A percentile compares a stretch with the other conserved stretches of the same genome.
These are phyloP conservation scores for Amphipyra tragopoginis DNA, from an alignment of 2,888 invertebrate species.

Conservation along the genomic window DNA sequence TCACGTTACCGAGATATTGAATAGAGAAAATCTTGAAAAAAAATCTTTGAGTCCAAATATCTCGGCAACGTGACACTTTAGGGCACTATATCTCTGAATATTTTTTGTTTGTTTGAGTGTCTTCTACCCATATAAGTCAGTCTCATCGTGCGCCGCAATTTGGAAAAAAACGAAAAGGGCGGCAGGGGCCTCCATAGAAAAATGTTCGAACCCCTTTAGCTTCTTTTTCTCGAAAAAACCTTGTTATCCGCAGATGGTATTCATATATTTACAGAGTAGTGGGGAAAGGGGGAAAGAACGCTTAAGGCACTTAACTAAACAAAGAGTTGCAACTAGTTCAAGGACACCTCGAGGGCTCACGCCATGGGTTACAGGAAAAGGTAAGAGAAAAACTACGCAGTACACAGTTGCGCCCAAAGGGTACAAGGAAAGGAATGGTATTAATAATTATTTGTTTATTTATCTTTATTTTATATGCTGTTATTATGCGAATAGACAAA, in stretches of 20 bases:
- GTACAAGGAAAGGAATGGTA: not conserved
- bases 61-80: no score
- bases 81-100: no score
- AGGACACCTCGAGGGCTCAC: not conserved
- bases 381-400: not conserved
- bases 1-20: no score
- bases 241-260: not conserved
- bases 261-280: constrained; percentile 14
- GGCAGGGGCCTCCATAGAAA: no score
- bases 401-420: not conserved
- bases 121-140: no score
- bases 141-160: no score
- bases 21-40: no score
- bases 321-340: constrained; percentile 20
- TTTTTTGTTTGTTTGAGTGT: no score
- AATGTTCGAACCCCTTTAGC: no score
- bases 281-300: not conserved
- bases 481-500: no score
- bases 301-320: constrained; percentile 18
- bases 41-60: no score
- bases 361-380: not conserved
- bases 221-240: not conserved
- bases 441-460: not conserved
- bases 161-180: no score
- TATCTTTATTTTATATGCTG: not conserved